phyloP scores from a whole-genome alignment of 2,113 vertebrate species.

The Ancistrus triradiatus region DNA sequence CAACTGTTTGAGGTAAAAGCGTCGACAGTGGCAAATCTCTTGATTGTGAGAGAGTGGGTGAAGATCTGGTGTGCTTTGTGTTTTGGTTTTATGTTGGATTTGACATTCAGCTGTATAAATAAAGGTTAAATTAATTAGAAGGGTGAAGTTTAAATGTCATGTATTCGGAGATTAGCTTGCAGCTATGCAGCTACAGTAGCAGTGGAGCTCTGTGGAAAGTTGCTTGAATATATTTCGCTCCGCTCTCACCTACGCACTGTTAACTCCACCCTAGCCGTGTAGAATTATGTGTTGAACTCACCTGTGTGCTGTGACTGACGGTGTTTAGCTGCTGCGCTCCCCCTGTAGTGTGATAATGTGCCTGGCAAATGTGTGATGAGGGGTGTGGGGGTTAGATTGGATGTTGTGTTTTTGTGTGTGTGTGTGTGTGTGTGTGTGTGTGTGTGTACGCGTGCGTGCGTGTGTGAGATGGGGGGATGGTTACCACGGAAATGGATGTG shows the following conservation, averaged over 20 bases:
- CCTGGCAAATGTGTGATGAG: conserved; percentile 57
- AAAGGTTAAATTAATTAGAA: conserved; percentile 27
- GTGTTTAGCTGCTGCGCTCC: conserved; percentile 56
- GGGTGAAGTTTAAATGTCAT: conserved; percentile 27
- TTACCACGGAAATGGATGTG: conserved; percentile 78
- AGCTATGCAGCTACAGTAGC: conserved; percentile 26
- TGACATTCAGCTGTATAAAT: conserved; percentile 28
- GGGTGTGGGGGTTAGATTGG: conserved; percentile 51
- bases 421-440: conserved; percentile 42
- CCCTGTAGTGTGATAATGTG: conserved; percentile 66
- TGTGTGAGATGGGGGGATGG: conserved; percentile 53
- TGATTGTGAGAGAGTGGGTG: conserved; percentile 15
- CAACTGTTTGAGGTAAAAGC: conserved; percentile 33
- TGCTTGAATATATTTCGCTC: conserved; percentile 9
- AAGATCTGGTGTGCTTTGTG: not conserved
- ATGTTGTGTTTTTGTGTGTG: conserved; percentile 49
- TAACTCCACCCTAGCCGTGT: conserved; percentile 36
- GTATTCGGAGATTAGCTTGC: conserved; percentile 25
- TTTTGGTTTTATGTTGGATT: conserved; percentile 14
- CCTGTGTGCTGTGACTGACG: conserved; percentile 43
- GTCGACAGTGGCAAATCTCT: conserved; percentile 18
- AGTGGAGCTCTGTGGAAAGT: too few species aligned
- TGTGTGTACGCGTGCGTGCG: conserved; percentile 7
- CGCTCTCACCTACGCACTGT: conserved; percentile 25
- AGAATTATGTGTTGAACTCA: conserved; percentile 38